Evolutionary conservation across 2,888 invertebrate genomes (phyloP).

Genomic region (Electrophaes corylata): DNA sequence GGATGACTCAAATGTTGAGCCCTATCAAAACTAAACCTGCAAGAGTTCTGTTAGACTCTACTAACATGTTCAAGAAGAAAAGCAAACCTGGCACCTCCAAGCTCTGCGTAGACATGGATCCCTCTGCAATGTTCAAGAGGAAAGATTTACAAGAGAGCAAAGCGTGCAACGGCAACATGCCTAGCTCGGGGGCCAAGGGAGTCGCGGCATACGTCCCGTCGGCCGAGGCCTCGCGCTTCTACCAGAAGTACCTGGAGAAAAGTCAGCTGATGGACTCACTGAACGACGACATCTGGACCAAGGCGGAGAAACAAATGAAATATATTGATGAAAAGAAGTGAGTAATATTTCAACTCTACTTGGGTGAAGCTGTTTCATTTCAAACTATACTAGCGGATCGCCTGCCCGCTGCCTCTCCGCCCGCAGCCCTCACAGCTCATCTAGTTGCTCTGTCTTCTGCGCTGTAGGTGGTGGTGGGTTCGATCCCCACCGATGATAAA

Average conservation of each 20-base stretch:
- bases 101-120: too few species aligned
- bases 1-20: conserved; percentile 18
- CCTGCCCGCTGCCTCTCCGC: too few species aligned
- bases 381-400: too few species aligned
- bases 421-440: too few species aligned
- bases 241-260: conserved; percentile 51
- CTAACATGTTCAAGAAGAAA: conserved; percentile 42
- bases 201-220: conserved; percentile 50
- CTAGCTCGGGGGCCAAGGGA: background rate
- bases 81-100: background rate
- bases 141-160: too few species aligned
- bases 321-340: conserved; percentile 55
- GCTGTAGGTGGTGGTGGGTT: too few species aligned
- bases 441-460: too few species aligned
- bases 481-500: too few species aligned
- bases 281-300: conserved; percentile 55
- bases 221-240: conserved; percentile 52
- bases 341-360: conserved; percentile 27
- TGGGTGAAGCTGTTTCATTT: background rate
- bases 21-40: conserved; percentile 25
- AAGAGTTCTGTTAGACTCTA: conserved; percentile 33
- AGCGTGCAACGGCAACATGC: too few species aligned
- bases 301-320: conserved; percentile 54
- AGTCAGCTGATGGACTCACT: conserved; percentile 43
- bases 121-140: too few species aligned